phyloP scores from a whole-genome alignment of 2,888 invertebrate species.

The Yponomeuta plumbellus region DNA sequence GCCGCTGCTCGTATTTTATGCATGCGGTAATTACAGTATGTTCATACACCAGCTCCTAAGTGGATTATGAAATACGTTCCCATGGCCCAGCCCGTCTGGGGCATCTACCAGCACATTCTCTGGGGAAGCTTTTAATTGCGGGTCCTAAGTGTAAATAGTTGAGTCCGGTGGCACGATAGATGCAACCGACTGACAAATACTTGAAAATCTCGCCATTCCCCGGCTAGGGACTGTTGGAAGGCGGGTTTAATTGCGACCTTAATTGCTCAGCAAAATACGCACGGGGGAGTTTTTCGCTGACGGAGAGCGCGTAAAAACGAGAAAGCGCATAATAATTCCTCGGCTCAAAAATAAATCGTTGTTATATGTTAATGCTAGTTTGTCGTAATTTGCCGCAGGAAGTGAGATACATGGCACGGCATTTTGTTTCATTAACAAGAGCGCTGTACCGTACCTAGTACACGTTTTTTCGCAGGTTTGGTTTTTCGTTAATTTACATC shows the following conservation, averaged over 20 bases:
- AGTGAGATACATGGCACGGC: not conserved
- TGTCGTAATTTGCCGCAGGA: not conserved
- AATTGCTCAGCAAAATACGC: constrained; percentile 35
- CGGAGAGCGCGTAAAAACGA: not conserved
- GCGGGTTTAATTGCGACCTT: constrained; percentile 53
- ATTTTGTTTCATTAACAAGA: not conserved
- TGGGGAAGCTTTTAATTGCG: constrained; percentile 11
- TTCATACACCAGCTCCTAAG: not conserved
- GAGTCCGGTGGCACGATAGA: constrained; percentile 6
- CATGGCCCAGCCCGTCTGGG: not conserved
- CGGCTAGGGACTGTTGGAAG: constrained; percentile 31
- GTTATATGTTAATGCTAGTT: constrained; percentile 3
- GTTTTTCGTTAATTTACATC: too few species aligned
- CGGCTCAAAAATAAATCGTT: not conserved
- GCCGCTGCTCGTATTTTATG: not conserved
- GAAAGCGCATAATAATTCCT: not conserved
- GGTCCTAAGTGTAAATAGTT: constrained; percentile 13
- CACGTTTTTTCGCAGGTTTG: too few species aligned
- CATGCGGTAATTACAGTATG: not conserved
- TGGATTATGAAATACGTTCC: not conserved
- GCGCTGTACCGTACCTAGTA: not conserved
- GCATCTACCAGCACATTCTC: not conserved
- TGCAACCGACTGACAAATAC: constrained; percentile 19
- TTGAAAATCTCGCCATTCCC: constrained; percentile 13
- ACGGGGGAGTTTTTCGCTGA: not conserved